A percentile compares a stretch with the other conserved stretches of the same genome.
Conservation (phyloP, 1,140 invertebrate species). For the Ctenoplectra terminalis region DNA sequence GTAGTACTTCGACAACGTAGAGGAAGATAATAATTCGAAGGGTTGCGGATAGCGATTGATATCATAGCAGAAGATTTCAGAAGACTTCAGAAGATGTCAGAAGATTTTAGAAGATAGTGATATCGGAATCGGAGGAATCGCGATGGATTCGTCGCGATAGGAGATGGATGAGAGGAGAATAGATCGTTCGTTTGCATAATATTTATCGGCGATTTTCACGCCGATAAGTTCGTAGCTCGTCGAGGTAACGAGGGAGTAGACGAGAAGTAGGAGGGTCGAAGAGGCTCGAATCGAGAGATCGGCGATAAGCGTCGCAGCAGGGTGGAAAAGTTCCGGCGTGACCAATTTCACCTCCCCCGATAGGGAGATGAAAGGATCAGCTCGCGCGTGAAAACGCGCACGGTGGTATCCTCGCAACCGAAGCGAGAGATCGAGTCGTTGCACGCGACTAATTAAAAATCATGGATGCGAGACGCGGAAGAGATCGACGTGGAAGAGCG, state of each 20-base stretch:
- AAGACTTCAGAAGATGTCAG: not conserved
- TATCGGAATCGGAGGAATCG: not conserved
- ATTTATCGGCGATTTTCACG: slow-evolving; percentile 50
- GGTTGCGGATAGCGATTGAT: not conserved
- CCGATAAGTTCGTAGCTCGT: slow-evolving; percentile 42
- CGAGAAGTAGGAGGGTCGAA: not conserved
- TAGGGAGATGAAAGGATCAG: not conserved
- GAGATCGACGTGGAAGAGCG: slow-evolving; percentile 30
- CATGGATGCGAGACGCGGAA: slow-evolving; percentile 25
- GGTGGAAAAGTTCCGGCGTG: slow-evolving; percentile 8
- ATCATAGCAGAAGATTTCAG: slow-evolving; percentile 25
- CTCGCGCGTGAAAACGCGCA: slow-evolving; percentile 7
- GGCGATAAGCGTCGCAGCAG: slow-evolving; percentile 39
- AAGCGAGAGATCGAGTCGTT: not conserved
- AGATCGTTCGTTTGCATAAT: slow-evolving; percentile 61
- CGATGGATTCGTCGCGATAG: not conserved
- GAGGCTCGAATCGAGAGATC: slow-evolving; percentile 51
- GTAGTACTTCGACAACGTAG: too few relatives aligned
- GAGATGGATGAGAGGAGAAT: not conserved
- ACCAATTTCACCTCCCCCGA: not conserved
- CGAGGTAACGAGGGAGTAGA: not conserved
- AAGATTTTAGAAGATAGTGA: not conserved
- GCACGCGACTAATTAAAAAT: slow-evolving; percentile 70
- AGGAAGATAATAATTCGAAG: not conserved
- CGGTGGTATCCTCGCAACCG: not conserved